Evolutionary conservation across 2,888 invertebrate genomes (phyloP).

Genomic region (Actias luna): DNA sequence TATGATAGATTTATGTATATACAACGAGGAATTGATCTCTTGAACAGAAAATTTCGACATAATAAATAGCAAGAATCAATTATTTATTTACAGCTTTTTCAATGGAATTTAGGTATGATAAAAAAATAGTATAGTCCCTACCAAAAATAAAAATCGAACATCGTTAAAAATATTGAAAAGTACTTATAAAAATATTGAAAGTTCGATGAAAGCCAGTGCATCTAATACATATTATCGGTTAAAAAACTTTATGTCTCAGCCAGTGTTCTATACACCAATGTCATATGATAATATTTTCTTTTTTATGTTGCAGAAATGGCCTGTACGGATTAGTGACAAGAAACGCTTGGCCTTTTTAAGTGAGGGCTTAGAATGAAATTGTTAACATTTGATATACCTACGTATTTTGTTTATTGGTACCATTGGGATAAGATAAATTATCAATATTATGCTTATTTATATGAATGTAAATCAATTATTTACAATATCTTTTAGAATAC

Average conservation of each 20-base stretch:
- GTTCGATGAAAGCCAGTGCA: no score
- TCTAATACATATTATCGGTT: no score
- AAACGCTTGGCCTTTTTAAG: constrained; percentile 41
- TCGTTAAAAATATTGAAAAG: not conserved
- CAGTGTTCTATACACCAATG: no score
- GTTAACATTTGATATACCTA: not conserved
- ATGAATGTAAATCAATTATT: not conserved
- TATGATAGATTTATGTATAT: not conserved
- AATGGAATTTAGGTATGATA: no score
- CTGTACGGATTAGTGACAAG: constrained; percentile 40
- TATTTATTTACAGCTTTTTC: not conserved
- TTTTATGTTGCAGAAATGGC: constrained; percentile 37
- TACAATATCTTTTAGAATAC: not conserved
- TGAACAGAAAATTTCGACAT: not conserved
- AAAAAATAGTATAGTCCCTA: not conserved
- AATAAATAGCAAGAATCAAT: not conserved
- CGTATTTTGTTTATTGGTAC: not conserved
- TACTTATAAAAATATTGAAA: not conserved
- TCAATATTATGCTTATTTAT: not conserved
- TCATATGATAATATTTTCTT: not conserved
- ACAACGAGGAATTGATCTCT: not conserved
- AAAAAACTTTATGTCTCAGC: no score
- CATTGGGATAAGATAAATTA: not conserved
- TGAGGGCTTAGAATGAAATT: constrained; percentile 23
- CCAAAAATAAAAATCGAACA: not conserved